A percentile compares a stretch with the other conserved stretches of the same genome.
phyloP scores from a whole-genome alignment of 2,113 vertebrate genomes.

The Platysteira castanea region DNA sequence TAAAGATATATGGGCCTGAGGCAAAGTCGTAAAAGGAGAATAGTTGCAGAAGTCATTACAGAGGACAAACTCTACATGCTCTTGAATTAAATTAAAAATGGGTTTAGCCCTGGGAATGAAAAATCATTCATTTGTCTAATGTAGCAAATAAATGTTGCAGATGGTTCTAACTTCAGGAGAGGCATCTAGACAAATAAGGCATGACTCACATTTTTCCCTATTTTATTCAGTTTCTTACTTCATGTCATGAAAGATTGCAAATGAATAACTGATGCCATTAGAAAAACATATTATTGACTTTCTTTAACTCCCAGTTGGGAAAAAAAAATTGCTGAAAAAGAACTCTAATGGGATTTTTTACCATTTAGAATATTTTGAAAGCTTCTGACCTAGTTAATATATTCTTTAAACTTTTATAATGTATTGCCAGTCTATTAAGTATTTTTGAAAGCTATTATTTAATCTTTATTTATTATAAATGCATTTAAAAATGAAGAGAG shows the following conservation, averaged over 20 bases:
- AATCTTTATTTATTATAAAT: not conserved
- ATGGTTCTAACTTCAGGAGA: slow-evolving; percentile 20
- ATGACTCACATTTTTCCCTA: not conserved
- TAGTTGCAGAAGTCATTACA: not conserved
- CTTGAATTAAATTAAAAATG: slow-evolving; percentile 9
- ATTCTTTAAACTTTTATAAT: not conserved
- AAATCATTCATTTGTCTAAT: slow-evolving; percentile 29
- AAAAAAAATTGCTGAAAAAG: not conserved
- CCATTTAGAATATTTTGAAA: not conserved
- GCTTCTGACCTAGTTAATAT: not conserved
- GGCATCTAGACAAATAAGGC: slow-evolving; percentile 5
- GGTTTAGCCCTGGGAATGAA: slow-evolving; percentile 2
- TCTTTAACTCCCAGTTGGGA: not conserved
- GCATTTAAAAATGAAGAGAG: not conserved
- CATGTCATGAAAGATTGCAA: not conserved
- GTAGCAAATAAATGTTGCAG: slow-evolving; percentile 20
- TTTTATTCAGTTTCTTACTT: slow-evolving; percentile 25
- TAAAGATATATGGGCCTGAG: not conserved
- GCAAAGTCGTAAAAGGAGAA: not conserved
- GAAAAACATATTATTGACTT: not conserved
- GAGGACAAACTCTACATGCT: not conserved
- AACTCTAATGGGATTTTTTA: not conserved
- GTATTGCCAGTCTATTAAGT: not conserved
- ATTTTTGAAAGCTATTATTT: not conserved
- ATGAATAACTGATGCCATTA: not conserved